Conservation (phyloP, 2,888 invertebrate species). For the Macaria notata region DNA sequence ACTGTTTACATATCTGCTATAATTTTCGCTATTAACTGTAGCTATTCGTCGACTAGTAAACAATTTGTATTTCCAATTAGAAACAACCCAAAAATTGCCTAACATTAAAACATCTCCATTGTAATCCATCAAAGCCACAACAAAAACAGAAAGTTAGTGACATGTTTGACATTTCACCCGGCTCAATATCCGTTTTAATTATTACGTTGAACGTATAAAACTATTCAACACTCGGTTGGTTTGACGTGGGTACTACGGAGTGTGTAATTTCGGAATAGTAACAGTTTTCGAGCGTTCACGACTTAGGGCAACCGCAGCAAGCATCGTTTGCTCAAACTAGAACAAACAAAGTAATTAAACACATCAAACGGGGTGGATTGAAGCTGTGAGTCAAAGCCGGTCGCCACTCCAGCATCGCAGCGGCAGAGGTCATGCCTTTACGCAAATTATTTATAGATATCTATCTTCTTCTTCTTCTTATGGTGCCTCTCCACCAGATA, state of each 20-base stretch:
- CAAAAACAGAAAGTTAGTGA: slow-evolving; percentile 30
- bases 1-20: no score
- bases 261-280: slow-evolving; percentile 77
- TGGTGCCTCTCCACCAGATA: no score
- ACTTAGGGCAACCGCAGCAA: slow-evolving; percentile 74
- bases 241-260: slow-evolving; percentile 78
- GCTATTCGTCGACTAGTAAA: no score
- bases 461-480: no score
- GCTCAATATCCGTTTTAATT: slow-evolving; percentile 54
- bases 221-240: slow-evolving; percentile 60
- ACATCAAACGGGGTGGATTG: slow-evolving; percentile 78
- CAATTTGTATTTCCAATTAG: no score
- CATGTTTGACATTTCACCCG: slow-evolving; percentile 42
- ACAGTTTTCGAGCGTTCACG: slow-evolving; percentile 73
- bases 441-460: background rate
- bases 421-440: slow-evolving; percentile 26
- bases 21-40: no score
- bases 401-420: slow-evolving; percentile 34
- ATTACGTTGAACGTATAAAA: slow-evolving; percentile 70
- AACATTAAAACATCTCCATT: no score
- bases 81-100: no score
- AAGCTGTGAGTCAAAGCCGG: slow-evolving; percentile 68
- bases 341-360: slow-evolving; percentile 82
- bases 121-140: background rate
- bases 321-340: slow-evolving; percentile 67